Evolutionary conservation across 2,888 invertebrate genomes (phyloP).

Genomic region (Doris montereyensis): DNA sequence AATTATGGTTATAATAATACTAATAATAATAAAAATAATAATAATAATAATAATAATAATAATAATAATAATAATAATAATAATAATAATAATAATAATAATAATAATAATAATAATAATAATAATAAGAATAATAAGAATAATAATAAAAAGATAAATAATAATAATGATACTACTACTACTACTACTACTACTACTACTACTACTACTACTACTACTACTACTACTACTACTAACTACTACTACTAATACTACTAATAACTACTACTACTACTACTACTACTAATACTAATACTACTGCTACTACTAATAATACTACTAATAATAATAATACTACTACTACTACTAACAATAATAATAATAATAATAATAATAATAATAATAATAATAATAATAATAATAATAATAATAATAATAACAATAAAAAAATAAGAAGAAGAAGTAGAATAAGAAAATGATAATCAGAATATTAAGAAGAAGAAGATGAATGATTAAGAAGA

Average conservation of each 20-base stretch:
- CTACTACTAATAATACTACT: not conserved
- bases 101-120: not conserved
- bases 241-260: not conserved
- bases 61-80: not conserved
- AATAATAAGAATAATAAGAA: not conserved
- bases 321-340: not conserved
- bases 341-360: not conserved
- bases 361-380: not conserved
- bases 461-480: not conserved
- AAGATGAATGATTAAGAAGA: not conserved
- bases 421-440: not conserved
- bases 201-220: not conserved
- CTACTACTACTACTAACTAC: not conserved
- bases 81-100: not conserved
- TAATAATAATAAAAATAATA: not conserved
- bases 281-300: not conserved
- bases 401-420: not conserved
- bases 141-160: not conserved
- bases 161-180: not conserved
- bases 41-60: not conserved
- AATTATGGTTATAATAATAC: not conserved
- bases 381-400: not conserved
- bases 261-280: not conserved
- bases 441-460: not conserved
- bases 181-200: not conserved